Evolutionary conservation across 2,797 vertebrate genomes (phyloP).

Genomic region (Halcyon smyrnensis): DNA sequence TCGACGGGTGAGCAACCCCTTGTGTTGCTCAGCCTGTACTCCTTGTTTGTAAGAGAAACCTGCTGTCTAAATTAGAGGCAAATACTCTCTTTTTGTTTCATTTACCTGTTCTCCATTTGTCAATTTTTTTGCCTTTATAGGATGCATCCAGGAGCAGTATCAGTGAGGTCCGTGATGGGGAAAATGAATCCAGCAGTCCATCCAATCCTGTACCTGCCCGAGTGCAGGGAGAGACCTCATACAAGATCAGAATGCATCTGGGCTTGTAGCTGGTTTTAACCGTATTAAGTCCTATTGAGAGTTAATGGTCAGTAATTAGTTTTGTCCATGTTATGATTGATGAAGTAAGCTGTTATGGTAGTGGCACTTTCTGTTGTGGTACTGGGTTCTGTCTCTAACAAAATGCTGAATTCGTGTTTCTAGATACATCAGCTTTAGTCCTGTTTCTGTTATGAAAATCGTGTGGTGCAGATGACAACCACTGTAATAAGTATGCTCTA

Average conservation of each 20-base stretch:
- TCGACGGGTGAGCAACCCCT: not conserved
- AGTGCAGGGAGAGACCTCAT: not conserved
- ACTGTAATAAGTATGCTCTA: not conserved
- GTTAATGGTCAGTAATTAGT: constrained; percentile 8
- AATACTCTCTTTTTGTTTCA: not conserved
- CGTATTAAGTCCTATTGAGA: not conserved
- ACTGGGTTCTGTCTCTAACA: not conserved
- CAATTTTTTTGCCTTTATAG: not conserved
- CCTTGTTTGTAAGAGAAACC: not conserved
- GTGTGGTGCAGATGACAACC: not conserved
- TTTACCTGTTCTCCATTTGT: not conserved
- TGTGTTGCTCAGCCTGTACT: not conserved
- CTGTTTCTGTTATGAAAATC: not conserved
- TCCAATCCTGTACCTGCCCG: not conserved
- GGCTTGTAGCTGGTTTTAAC: not conserved
- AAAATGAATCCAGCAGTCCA: not conserved
- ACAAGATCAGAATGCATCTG: not conserved
- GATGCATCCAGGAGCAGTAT: not conserved
- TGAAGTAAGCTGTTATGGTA: not conserved
- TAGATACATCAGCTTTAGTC: not conserved
- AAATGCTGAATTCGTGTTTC: not conserved
- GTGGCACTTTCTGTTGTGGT: not conserved
- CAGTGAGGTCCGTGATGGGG: not conserved
- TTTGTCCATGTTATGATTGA: not conserved
- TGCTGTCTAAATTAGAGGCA: not conserved